Percentiles rank a stretch among this genome's conserved stretches.
These are phyloP conservation scores for Diabrotica balteata DNA, from an alignment of 2,888 invertebrate species.

Conservation along the genomic window DNA sequence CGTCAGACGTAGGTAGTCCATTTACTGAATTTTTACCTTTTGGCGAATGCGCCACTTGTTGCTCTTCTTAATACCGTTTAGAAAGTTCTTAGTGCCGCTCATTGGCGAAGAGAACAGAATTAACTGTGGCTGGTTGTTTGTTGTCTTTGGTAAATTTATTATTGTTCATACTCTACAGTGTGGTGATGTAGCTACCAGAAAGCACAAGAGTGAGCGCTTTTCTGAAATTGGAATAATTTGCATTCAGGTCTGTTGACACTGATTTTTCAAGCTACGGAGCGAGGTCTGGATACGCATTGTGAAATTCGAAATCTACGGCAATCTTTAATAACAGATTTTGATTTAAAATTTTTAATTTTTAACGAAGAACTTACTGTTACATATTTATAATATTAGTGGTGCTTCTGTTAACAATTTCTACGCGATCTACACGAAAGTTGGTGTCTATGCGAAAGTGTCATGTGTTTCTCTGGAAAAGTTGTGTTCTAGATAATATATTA, in stretches of 20 bases:
- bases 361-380: conserved; percentile 13
- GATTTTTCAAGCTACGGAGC: conserved; percentile 14
- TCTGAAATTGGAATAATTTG: conserved; percentile 13
- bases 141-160: conserved; percentile 28
- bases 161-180: conserved; percentile 17
- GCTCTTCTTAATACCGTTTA: conserved; percentile 20
- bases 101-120: conserved; percentile 22
- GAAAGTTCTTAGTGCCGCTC: conserved; percentile 29
- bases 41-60: conserved; percentile 5
- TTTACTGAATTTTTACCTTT: background rate
- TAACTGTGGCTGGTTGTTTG: conserved; percentile 25
- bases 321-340: background rate
- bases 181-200: conserved; percentile 24
- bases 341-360: conserved; percentile 2
- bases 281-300: conserved; percentile 6
- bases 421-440: conserved; percentile 18
- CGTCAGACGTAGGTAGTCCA: too few relatives aligned
- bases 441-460: conserved; percentile 25
- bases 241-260: conserved; percentile 8
- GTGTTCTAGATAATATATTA: conserved; percentile 22
- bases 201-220: conserved; percentile 3
- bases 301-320: conserved; percentile 15
- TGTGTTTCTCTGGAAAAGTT: conserved; percentile 28
- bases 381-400: conserved; percentile 20
- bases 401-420: conserved; percentile 21